Base-by-base conservation (phyloP, 1,140 invertebrate species). In the Periplaneta americana region DNA sequence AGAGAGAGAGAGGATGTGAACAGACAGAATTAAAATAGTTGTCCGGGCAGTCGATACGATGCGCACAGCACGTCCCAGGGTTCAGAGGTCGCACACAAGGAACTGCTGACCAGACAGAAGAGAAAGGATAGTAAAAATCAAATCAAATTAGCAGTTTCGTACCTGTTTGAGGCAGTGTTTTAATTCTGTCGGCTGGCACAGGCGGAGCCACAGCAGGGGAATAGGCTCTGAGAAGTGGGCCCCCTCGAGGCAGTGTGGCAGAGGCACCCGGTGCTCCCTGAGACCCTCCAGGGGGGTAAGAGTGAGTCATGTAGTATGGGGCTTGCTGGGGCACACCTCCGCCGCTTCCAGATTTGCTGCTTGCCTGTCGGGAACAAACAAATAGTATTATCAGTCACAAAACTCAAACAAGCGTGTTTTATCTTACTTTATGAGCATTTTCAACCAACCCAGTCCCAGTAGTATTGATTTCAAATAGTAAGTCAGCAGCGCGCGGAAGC, bases 191-290 rank as follows among this genome's bases (percentile, higher is more conserved):
- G 0, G 90, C 88, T 8, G 91, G 90, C 10, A 91, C 87, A 10
- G 89, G 89, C 2, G 87, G 83, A 17, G 86, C 88, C 18, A 82
- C 78, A 0, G 92, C 92, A 0, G 94, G 93, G 48, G 94, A 94
- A 85, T 94, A 94, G 6, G 93, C 91, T 75, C 93, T 88, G 33
- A 94, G 88, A 36, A 93, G 87, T 8, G 92, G 87, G 10, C 92
- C 91, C 31, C 92, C 91, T 15, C 92, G 88, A 1, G 93, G 93
- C 34, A 94, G 84, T 0, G 92, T 93, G 39, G 91, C 91, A 37
- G 89, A 89, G 4, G 88, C 88, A 11, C 91, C 91, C 22, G 57
- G 48, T n/a, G 34, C 75, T 9, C 74, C 74, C 5, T 32, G 39
- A 18, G 74, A 33, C 9, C 83, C 84, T 11, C 86, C 87, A 74